Base-by-base conservation (phyloP, 2,888 invertebrate genomes). In the Sipunculus nudus region DNA sequence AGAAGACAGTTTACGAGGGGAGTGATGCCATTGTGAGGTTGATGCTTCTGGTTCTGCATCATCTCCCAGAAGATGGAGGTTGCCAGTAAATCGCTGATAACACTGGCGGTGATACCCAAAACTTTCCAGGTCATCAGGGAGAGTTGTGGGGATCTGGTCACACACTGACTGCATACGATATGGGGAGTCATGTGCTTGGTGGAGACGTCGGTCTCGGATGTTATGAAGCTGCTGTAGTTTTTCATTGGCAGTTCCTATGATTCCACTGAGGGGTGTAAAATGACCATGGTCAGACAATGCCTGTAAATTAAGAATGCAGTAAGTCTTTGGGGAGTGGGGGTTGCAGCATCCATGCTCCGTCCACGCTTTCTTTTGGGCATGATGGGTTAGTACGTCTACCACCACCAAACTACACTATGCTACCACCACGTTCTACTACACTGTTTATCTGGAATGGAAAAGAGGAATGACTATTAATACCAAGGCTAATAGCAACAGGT, bases 101-200 rank as follows among this genome's bases (percentile, higher is more conserved):
- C 52, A 52, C n/a, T 41, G 52, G n/a, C 52, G 39, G 52, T 52
- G 52, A 16, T 52, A 52, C 19, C 29, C 52, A 52, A 39, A n/a
- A 19, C 41, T 52, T 19, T 52, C 25, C 52, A 52, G 25, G 21
- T 52, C 23, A 52, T 41, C 35, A 21, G 38, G n/a, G 21, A 52
- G 52, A 52, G 52, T 52, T 52, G 38, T 41, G 19, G 52, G 40
- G 38, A 52, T 41, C 52, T 43, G 52, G 40, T 52, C 52, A 52
- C 29, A 52, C 40, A 52, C 52, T 26, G 39, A 39, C 25, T 52
- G 31, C 52, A 52, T 39, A 21, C 52, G 52, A 52, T 52, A 41
- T 43, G 38, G 52, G 19, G 38, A 52, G 40, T 52, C 52, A 52
- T 43, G 38, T 39, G 52, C n/a, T 41, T 21, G 41, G 25, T 19